Percentiles rank a stretch among this genome's conserved stretches.
Evolutionary conservation across 2,113 vertebrate species (phyloP).

Genomic region (Athene cunicularia): DNA sequence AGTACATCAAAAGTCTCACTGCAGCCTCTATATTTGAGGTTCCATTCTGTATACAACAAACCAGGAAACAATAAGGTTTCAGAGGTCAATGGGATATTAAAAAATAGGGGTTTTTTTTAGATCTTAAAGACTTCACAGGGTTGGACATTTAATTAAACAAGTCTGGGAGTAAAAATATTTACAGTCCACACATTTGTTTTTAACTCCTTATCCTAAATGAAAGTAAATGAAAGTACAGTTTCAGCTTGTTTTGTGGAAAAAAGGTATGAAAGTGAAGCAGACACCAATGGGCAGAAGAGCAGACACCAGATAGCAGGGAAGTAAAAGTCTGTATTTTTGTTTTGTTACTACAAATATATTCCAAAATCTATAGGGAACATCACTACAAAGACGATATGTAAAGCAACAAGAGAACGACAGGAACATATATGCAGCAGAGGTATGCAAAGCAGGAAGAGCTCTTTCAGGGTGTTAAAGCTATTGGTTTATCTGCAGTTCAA

Average conservation of each 20-base stretch:
- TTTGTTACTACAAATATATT: background rate
- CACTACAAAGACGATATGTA: background rate
- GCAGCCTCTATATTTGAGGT: background rate
- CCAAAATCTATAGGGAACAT: background rate
- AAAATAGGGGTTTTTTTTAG: background rate
- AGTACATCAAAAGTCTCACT: background rate
- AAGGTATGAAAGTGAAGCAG: background rate
- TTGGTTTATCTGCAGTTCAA: background rate
- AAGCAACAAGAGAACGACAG: background rate
- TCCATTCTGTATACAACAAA: background rate
- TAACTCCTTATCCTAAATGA: background rate
- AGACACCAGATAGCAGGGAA: background rate
- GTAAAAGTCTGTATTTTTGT: background rate
- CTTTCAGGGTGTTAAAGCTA: background rate
- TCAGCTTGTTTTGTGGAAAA: background rate
- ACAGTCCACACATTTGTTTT: background rate
- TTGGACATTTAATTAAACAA: background rate
- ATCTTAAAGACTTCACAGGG: background rate
- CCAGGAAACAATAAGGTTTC: background rate
- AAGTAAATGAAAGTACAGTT: background rate
- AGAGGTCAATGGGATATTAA: background rate
- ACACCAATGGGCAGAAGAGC: background rate
- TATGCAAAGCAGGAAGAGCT: background rate
- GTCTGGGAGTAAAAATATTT: background rate
- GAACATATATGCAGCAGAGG: accelerated